A percentile compares a stretch with the other conserved stretches of the same genome.
Conservation (phyloP, 2,888 invertebrate genomes). For the Ectemnius continuus region DNA sequence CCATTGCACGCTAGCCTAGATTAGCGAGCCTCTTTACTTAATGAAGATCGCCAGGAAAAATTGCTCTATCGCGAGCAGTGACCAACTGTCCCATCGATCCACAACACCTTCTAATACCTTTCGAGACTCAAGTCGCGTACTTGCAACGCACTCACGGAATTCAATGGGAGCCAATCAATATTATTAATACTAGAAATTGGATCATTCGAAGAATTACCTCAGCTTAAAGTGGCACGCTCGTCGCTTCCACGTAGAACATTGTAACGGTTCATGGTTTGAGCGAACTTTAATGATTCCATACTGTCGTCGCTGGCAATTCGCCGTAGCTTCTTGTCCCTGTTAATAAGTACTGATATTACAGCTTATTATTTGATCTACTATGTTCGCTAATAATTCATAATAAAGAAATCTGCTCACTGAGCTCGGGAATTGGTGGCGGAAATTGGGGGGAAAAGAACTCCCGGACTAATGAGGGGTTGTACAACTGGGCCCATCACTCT, state of each 20-base stretch:
- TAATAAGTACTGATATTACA: not conserved
- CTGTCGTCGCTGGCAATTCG: constrained; percentile 64
- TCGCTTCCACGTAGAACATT: constrained; percentile 40
- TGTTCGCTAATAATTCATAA: not conserved
- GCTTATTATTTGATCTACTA: not conserved
- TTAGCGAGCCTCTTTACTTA: too few species aligned
- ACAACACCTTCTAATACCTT: too few species aligned
- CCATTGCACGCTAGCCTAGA: too few species aligned
- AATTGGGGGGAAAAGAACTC: constrained; percentile 71
- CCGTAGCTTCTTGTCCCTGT: constrained; percentile 62
- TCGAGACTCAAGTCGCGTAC: too few species aligned
- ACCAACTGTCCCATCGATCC: too few species aligned
- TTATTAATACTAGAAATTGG: too few species aligned
- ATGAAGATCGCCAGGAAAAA: too few species aligned
- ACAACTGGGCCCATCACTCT: constrained; percentile 70
- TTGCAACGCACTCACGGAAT: too few species aligned
- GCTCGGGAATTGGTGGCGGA: constrained; percentile 44
- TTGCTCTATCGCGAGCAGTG: too few species aligned
- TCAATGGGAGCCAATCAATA: too few species aligned
- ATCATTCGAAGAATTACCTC: constrained; percentile 24
- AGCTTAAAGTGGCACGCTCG: constrained; percentile 45
- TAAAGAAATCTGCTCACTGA: constrained; percentile 21
- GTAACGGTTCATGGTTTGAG: constrained; percentile 35
- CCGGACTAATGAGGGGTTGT: constrained; percentile 66
- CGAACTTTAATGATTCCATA: constrained; percentile 51